Conservation (phyloP, 2,888 invertebrate genomes). For the Noctua janthina region DNA sequence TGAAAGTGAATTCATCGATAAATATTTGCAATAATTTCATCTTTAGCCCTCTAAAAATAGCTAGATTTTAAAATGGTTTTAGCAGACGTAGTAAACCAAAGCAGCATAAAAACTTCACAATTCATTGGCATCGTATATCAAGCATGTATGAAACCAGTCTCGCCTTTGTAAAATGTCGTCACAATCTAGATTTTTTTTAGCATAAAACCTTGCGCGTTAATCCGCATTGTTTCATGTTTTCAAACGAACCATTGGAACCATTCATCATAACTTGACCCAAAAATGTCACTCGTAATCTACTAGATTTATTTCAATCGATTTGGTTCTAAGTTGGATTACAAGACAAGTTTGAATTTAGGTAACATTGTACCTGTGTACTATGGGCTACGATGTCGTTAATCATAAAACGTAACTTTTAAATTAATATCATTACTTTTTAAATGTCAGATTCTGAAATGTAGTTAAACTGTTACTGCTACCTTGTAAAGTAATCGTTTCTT, state of each 20-base stretch:
- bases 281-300: conserved; percentile 39
- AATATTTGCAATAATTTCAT: background rate
- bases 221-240: conserved; percentile 57
- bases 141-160: conserved; percentile 16
- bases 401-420: background rate
- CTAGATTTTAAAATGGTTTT: background rate
- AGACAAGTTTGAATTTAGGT: conserved; percentile 12
- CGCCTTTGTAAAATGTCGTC: background rate
- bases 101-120: background rate
- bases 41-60: background rate
- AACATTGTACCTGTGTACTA: background rate
- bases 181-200: conserved; percentile 26
- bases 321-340: conserved; percentile 28
- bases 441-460: conserved; percentile 8
- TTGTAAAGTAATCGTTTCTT: conserved; percentile 17
- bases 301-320: conserved; percentile 50
- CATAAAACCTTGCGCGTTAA: conserved; percentile 22
- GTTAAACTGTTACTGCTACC: background rate
- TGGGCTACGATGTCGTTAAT: background rate
- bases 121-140: conserved; percentile 4
- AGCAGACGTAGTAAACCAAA: background rate
- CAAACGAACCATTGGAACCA: conserved; percentile 12
- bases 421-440: conserved; percentile 10
- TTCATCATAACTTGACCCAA: conserved; percentile 43
- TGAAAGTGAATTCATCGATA: background rate